Conservation (phyloP, 2,797 vertebrate genomes). For the Scarus forsteni region DNA sequence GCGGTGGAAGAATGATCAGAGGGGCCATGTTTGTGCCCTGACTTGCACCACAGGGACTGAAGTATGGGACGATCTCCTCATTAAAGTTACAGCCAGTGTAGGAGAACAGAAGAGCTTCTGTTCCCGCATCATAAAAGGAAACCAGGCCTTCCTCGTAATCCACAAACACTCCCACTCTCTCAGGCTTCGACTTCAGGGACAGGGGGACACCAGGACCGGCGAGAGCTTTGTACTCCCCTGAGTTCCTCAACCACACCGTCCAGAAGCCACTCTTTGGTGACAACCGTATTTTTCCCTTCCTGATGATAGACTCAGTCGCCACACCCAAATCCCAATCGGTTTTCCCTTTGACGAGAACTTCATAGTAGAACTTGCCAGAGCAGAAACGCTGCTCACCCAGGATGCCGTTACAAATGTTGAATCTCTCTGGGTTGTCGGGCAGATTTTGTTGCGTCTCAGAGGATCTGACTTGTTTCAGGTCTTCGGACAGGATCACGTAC, state of each 20-base stretch:
- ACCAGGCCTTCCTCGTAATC: slow-evolving; percentile 15
- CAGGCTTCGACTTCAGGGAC: slow-evolving; percentile 22
- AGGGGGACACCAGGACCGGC: slow-evolving; percentile 1
- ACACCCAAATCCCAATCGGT: slow-evolving; percentile 1
- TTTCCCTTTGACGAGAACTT: background rate
- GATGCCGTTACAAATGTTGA: background rate
- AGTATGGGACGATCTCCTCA: slow-evolving; percentile 18
- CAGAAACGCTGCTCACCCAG: background rate
- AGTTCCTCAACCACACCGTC: slow-evolving; percentile 35
- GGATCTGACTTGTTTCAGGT: background rate
- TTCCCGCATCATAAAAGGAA: slow-evolving; percentile 26
- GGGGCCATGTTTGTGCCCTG: background rate
- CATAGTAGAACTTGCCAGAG: background rate
- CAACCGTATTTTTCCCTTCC: background rate
- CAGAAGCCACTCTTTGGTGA: slow-evolving; percentile 46
- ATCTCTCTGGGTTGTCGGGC: background rate
- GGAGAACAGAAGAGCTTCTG: background rate
- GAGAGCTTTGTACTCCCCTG: slow-evolving; percentile 33
- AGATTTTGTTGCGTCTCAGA: background rate
- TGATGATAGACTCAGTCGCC: background rate
- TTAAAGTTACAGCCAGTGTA: slow-evolving; percentile 17
- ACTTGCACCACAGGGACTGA: background rate
- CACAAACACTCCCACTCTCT: slow-evolving; percentile 37
- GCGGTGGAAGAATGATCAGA: background rate
- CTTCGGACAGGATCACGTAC: background rate